phyloP scores from a whole-genome alignment of 2,113 vertebrate species.

The Myocastor coypus region DNA sequence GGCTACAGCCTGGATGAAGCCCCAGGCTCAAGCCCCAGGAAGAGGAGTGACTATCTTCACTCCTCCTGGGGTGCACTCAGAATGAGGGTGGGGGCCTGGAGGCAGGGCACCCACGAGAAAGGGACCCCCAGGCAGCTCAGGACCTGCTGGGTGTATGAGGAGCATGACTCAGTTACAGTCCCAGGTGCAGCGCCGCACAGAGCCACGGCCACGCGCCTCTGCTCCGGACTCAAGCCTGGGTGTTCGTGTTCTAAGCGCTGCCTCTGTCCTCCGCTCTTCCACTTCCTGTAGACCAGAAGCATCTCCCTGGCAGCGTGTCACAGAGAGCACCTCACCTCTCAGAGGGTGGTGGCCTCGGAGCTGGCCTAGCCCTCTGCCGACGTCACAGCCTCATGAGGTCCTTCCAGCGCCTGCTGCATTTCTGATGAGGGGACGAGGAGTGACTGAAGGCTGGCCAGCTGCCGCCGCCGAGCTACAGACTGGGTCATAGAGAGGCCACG shows the following conservation, averaged over 20 bases:
- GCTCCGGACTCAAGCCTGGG: neutral
- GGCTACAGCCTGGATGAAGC: fast-evolving
- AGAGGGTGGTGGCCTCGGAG: neutral
- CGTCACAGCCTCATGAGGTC: neutral
- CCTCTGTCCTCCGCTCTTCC: neutral
- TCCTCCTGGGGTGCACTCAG: neutral
- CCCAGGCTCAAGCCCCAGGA: no score
- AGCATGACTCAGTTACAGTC: neutral
- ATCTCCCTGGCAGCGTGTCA: neutral
- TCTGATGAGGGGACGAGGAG: fast-evolving
- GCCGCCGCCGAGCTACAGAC: no score
- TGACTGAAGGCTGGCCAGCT: neutral
- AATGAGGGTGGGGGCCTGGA: fast-evolving
- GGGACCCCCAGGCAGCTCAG: neutral
- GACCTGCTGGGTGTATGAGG: neutral
- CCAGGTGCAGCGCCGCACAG: neutral
- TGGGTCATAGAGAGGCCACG: neutral
- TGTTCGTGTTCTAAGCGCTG: no score
- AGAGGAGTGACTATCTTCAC: neutral
- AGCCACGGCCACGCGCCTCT: neutral
- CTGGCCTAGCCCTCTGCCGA: neutral
- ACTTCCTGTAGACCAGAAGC: neutral
- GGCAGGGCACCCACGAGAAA: neutral
- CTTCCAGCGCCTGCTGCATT: neutral
- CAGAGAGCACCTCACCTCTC: neutral